Evolutionary conservation across 2,888 invertebrate species (phyloP).

Genomic region (Melanostoma mellinum): DNA sequence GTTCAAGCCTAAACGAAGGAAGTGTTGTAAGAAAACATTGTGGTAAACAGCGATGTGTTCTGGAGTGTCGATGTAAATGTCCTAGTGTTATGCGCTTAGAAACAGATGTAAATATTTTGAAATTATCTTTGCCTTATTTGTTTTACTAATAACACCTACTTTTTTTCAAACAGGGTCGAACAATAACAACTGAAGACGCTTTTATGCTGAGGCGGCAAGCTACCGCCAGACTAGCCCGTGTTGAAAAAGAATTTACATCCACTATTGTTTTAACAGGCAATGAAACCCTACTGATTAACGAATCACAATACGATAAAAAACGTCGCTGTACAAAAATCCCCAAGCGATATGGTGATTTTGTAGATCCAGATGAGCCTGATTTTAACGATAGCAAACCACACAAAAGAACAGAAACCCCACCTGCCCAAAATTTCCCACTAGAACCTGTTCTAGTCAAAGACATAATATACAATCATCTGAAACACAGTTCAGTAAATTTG

Average conservation of each 20-base stretch:
- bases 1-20: slow-evolving; percentile 84
- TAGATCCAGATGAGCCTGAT: slow-evolving; percentile 76
- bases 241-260: slow-evolving; percentile 88
- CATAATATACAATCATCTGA: slow-evolving; percentile 75
- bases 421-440: slow-evolving; percentile 49
- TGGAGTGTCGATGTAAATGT: slow-evolving; percentile 82
- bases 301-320: slow-evolving; percentile 81
- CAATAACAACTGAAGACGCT: slow-evolving; percentile 80
- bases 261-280: slow-evolving; percentile 87
- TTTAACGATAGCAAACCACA: slow-evolving; percentile 48
- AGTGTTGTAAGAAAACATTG: slow-evolving; percentile 84
- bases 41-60: slow-evolving; percentile 83
- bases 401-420: slow-evolving; percentile 57
- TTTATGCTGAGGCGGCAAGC: slow-evolving; percentile 80
- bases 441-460: slow-evolving; percentile 76
- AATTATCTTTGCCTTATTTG: background rate
- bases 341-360: slow-evolving; percentile 84
- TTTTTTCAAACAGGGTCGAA: slow-evolving; percentile 75
- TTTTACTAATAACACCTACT: background rate
- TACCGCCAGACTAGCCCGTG: slow-evolving; percentile 84
- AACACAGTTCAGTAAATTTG: slow-evolving; percentile 79
- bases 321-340: slow-evolving; percentile 85
- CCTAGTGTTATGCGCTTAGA: slow-evolving; percentile 78
- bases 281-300: slow-evolving; percentile 86
- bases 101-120: slow-evolving; percentile 77